These are phyloP conservation scores for Ariolimax columbianus DNA, from an alignment of 2,888 invertebrate genomes.

Conservation along the genomic window DNA sequence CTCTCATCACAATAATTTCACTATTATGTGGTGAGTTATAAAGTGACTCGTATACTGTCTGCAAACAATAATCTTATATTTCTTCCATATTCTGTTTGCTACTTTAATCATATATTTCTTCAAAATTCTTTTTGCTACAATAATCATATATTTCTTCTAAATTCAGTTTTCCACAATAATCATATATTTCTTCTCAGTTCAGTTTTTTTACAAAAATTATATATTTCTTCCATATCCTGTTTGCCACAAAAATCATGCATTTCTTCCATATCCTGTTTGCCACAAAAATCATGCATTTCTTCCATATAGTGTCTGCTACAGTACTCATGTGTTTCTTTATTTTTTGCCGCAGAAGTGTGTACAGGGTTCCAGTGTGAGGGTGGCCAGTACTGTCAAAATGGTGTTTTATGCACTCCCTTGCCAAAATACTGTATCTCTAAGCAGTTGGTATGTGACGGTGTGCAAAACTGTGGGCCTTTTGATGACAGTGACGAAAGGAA, in stretches of 20 bases:
- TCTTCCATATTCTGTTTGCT: no score
- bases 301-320: no score
- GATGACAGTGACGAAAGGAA: slow-evolving; percentile 75
- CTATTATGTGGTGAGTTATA: no score
- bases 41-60: no score
- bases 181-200: neutral
- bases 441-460: slow-evolving; percentile 85
- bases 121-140: no score
- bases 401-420: slow-evolving; percentile 59
- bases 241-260: neutral
- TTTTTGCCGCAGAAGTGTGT: slow-evolving; percentile 62
- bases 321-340: neutral
- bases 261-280: no score
- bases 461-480: slow-evolving; percentile 85
- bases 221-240: no score
- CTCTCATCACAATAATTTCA: no score
- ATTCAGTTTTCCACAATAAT: neutral
- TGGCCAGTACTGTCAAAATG: slow-evolving; percentile 61
- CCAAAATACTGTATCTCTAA: slow-evolving; percentile 84
- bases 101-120: neutral
- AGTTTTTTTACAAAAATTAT: no score
- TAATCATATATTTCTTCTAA: no score
- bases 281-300: no score
- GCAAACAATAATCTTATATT: no score
- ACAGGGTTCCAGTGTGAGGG: slow-evolving; percentile 69